Evolutionary conservation across 1,140 invertebrate genomes (phyloP).

Genomic region (Leguminivora glycinivorella): DNA sequence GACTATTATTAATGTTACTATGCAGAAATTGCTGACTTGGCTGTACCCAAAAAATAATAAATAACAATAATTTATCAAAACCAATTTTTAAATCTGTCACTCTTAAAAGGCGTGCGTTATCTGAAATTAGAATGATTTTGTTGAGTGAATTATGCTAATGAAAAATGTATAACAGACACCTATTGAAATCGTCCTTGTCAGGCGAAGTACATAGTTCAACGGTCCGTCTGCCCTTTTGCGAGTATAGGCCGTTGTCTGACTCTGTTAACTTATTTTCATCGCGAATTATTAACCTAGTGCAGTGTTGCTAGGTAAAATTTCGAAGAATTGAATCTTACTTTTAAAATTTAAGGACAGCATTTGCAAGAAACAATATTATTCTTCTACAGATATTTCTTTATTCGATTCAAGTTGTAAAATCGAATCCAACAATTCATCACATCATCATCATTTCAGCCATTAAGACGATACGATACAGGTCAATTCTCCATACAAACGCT

Average conservation of each 20-base stretch:
- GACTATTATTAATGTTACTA: too few relatives aligned
- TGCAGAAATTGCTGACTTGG: background rate
- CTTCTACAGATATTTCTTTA: too few relatives aligned
- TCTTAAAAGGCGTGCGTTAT: background rate
- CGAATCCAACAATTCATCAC: too few relatives aligned
- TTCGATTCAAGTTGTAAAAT: too few relatives aligned
- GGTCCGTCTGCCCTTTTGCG: conserved; percentile 43
- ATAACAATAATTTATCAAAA: background rate
- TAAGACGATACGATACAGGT: too few relatives aligned
- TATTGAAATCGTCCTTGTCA: conserved; percentile 33
- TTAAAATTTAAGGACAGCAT: too few relatives aligned
- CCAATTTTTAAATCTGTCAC: background rate
- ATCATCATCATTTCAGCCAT: too few relatives aligned
- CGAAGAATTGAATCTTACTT: background rate
- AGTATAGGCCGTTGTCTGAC: conserved; percentile 2
- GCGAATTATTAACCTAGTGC: background rate
- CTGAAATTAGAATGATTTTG: background rate
- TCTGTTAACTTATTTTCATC: background rate
- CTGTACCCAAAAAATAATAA: background rate
- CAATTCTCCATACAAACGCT: too few relatives aligned
- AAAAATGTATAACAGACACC: conserved; percentile 30
- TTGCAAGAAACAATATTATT: too few relatives aligned
- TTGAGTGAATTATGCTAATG: conserved; percentile 18
- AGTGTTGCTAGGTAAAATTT: background rate
- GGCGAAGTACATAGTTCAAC: conserved; percentile 37